Evolutionary conservation across 2,888 invertebrate species (phyloP).

Genomic region (Eupithecia centaureata): DNA sequence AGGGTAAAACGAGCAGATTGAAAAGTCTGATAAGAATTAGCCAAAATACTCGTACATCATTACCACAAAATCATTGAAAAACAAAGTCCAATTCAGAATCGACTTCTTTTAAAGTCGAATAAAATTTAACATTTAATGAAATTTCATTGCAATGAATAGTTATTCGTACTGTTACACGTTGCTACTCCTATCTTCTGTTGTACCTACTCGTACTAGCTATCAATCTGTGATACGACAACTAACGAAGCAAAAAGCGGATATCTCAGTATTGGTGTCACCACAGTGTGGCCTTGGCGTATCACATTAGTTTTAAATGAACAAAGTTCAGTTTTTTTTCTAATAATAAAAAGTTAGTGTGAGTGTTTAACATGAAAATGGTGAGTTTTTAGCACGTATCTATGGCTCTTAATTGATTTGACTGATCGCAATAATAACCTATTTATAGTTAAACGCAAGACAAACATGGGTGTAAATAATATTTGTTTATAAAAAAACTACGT

Average conservation of each 20-base stretch:
- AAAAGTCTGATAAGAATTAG: too few species aligned
- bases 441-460: too few species aligned
- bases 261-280: background rate
- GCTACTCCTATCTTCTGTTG: background rate
- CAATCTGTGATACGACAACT: background rate
- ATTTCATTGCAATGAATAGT: background rate
- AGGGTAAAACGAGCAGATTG: too few species aligned
- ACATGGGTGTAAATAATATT: too few species aligned
- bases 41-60: too few species aligned
- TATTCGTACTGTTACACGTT: background rate
- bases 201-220: background rate
- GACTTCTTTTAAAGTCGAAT: too few species aligned
- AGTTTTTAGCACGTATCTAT: background rate
- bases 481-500: too few species aligned
- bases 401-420: too few species aligned
- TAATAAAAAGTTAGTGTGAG: background rate
- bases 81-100: too few species aligned
- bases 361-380: background rate
- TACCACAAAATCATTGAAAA: too few species aligned
- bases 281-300: background rate
- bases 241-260: background rate
- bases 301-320: background rate
- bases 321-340: background rate
- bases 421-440: too few species aligned
- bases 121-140: too few species aligned